phyloP scores from a whole-genome alignment of 2,888 invertebrate genomes.

The Drosophila fungiperda region DNA sequence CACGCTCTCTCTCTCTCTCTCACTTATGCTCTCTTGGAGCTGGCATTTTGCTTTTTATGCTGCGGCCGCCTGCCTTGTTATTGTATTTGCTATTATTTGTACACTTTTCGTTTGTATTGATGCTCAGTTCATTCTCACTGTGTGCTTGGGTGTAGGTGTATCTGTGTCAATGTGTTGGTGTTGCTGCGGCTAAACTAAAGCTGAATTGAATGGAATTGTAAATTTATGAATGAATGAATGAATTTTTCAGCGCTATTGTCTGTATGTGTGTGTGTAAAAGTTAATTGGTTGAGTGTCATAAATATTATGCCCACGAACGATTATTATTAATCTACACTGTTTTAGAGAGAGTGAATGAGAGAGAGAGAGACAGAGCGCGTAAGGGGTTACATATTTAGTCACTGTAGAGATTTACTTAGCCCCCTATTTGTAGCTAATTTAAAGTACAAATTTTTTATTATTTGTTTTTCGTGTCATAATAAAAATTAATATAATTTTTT shows the following conservation, averaged over 20 bases:
- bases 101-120: constrained; percentile 54
- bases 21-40: constrained; percentile 29
- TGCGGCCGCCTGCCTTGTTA: constrained; percentile 46
- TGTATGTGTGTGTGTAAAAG: constrained; percentile 44
- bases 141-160: constrained; percentile 23
- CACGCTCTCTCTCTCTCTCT: constrained; percentile 5
- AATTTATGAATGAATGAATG: constrained; percentile 81
- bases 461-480: background rate
- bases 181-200: constrained; percentile 63
- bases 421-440: background rate
- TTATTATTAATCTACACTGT: constrained; percentile 1
- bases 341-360: background rate
- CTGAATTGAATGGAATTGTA: constrained; percentile 80
- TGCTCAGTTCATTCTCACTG: constrained; percentile 35
- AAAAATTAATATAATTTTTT: background rate
- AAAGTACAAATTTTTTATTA: background rate
- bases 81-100: constrained; percentile 50
- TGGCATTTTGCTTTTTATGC: constrained; percentile 67
- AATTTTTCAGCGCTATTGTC: constrained; percentile 57
- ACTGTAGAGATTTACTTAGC: background rate
- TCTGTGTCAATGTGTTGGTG: constrained; percentile 18
- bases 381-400: background rate
- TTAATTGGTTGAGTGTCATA: constrained; percentile 66
- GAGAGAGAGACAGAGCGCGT: background rate
- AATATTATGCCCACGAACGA: constrained; percentile 23